Percentiles rank a stretch among this genome's conserved stretches.
Conservation (phyloP, 2,888 invertebrate species). For the Callinectes sapidus region DNA sequence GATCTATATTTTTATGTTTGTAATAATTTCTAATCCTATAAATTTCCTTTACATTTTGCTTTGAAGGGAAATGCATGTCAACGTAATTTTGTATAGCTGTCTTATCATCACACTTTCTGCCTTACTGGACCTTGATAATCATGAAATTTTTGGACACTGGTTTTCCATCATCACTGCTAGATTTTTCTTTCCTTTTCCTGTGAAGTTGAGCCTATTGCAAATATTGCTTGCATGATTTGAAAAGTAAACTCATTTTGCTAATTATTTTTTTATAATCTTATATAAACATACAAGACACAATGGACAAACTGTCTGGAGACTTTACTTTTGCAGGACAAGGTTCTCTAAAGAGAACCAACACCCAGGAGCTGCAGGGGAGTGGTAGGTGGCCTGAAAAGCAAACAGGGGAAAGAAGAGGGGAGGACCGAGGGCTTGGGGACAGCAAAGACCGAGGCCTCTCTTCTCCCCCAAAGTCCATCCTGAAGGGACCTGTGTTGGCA, state of each 20-base stretch:
- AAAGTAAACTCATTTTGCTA: too few relatives aligned
- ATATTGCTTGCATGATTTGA: too few relatives aligned
- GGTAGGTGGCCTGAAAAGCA: neutral
- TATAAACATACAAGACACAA: neutral
- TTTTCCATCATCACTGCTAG: too few relatives aligned
- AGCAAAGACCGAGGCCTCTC: neutral
- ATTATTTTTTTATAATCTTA: too few relatives aligned
- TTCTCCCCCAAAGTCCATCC: constrained; percentile 54
- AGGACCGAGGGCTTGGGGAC: neutral
- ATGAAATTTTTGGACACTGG: too few relatives aligned
- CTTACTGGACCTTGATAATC: too few relatives aligned
- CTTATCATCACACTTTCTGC: too few relatives aligned
- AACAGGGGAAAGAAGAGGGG: neutral
- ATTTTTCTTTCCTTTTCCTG: too few relatives aligned
- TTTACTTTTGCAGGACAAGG: neutral
- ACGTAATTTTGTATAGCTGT: too few relatives aligned
- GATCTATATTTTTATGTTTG: neutral
- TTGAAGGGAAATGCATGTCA: too few relatives aligned
- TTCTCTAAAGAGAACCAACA: constrained; percentile 8
- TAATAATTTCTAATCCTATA: neutral
- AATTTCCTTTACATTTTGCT: too few relatives aligned
- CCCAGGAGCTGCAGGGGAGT: constrained; percentile 27
- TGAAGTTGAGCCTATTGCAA: too few relatives aligned
- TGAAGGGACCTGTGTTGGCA: constrained; percentile 54
- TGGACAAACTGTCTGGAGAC: neutral